Conservation (phyloP, 2,888 invertebrate species). For the Pachycephus smyrnensis region DNA sequence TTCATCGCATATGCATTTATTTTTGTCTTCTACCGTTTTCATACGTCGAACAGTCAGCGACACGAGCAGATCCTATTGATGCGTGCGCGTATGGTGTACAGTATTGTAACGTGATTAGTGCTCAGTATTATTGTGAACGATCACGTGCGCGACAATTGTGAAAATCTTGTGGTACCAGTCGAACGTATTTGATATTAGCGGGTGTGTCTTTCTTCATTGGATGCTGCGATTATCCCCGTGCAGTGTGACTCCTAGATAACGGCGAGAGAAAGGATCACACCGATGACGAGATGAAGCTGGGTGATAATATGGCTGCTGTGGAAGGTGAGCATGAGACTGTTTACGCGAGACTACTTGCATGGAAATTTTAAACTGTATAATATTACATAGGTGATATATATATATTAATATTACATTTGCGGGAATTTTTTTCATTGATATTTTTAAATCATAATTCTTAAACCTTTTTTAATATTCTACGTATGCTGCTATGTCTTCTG, state of each 20-base stretch:
- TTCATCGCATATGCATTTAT: not conserved
- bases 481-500: not conserved
- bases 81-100: not conserved
- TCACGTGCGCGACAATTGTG: not conserved
- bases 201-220: not conserved
- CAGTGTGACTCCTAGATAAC: not conserved
- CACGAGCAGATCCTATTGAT: not conserved
- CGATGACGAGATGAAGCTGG: slow-evolving; percentile 53
- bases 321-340: slow-evolving; percentile 47
- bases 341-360: not conserved
- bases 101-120: not conserved
- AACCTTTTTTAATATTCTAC: not conserved
- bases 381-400: no score
- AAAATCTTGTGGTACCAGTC: not conserved
- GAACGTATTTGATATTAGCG: not conserved
- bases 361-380: not conserved
- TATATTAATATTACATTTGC: no score
- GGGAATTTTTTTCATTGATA: not conserved
- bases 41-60: not conserved
- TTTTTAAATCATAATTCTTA: not conserved
- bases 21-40: not conserved
- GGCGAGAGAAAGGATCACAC: not conserved
- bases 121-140: not conserved
- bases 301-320: slow-evolving; percentile 56
- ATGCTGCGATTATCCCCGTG: not conserved